Percentiles rank a stretch among this genome's conserved stretches.
Conservation (phyloP, 2,113 vertebrate genomes). For the Myocastor coypus region DNA sequence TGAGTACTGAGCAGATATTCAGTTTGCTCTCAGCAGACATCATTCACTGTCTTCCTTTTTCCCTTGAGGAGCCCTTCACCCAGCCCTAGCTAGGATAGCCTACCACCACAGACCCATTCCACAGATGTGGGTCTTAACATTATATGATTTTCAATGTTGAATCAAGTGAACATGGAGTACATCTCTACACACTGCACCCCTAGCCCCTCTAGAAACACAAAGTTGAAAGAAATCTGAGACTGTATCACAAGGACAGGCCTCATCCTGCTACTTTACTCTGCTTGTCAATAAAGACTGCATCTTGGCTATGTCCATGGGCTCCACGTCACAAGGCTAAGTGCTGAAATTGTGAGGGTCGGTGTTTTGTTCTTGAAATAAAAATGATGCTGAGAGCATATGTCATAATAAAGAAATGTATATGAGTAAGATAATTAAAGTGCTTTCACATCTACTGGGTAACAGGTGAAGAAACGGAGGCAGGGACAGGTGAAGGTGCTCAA, state of each 20-base stretch:
- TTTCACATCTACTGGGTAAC: no score
- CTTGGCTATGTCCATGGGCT: background rate
- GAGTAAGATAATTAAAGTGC: background rate
- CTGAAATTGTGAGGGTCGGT: background rate
- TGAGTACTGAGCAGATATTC: background rate
- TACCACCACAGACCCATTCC: background rate
- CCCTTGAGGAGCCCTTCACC: background rate
- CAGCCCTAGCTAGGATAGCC: background rate
- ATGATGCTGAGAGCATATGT: no score
- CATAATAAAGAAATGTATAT: background rate
- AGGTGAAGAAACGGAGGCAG: background rate
- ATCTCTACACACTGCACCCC: background rate
- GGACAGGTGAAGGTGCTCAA: background rate
- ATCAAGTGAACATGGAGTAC: background rate
- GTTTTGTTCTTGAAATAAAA: background rate
- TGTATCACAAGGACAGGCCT: background rate
- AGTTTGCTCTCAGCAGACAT: fast-evolving
- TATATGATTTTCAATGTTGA: background rate
- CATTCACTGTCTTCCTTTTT: background rate
- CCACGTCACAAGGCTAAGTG: background rate
- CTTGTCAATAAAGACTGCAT: background rate
- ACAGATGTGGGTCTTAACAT: background rate
- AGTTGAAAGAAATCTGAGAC: background rate
- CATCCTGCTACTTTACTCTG: background rate
- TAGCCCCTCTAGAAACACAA: background rate